These are phyloP conservation scores for Malurus cyaneus DNA, from an alignment of 2,113 vertebrate genomes.

Conservation along the genomic window DNA sequence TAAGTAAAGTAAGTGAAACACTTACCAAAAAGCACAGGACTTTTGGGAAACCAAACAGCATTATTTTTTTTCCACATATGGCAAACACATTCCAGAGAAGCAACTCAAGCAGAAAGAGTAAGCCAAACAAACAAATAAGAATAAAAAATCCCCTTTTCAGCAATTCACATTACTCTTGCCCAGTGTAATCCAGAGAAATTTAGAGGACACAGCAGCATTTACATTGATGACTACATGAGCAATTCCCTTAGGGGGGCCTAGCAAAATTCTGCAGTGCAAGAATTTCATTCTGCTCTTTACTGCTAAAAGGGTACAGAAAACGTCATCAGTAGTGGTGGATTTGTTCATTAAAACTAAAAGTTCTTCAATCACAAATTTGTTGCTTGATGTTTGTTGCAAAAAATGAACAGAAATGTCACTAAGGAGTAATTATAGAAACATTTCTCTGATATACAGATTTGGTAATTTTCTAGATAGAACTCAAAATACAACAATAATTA, in stretches of 20 bases:
- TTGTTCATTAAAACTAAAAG: not conserved
- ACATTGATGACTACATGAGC: not conserved
- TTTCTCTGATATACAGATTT: not conserved
- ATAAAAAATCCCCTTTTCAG: not conserved
- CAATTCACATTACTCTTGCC: slow-evolving; percentile 27
- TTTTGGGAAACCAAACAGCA: slow-evolving; percentile 30
- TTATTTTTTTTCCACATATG: slow-evolving; percentile 48
- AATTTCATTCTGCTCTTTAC: not conserved
- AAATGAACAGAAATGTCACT: not conserved
- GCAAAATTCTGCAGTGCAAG: not conserved
- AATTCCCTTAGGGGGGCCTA: not conserved
- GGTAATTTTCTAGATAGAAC: not conserved
- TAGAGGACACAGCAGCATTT: not conserved
- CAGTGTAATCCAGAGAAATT: not conserved
- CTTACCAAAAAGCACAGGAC: not conserved
- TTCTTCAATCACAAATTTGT: not conserved
- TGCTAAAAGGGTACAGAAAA: not conserved
- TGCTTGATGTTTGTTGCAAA: not conserved
- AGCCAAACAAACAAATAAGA: not conserved
- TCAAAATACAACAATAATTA: not conserved
- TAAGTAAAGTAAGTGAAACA: slow-evolving; percentile 1
- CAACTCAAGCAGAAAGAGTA: slow-evolving; percentile 15
- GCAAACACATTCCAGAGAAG: slow-evolving; percentile 61
- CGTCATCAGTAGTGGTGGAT: not conserved
- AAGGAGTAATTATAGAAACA: not conserved